Percentiles rank a stretch among this genome's conserved stretches.
Conservation (phyloP, 2,113 vertebrate genomes). For the Aphyosemion australe region DNA sequence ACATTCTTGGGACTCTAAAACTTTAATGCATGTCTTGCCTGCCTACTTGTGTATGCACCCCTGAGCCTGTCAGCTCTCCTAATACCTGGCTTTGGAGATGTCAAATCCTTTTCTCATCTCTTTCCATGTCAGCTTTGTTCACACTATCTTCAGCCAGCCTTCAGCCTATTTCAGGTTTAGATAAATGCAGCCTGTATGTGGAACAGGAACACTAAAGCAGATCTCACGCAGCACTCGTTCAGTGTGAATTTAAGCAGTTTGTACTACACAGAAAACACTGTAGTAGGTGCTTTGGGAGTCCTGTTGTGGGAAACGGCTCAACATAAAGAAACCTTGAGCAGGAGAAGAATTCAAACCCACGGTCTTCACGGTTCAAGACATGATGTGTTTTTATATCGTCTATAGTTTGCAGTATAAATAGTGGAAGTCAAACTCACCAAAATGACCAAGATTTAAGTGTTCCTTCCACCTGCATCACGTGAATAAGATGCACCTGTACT, state of each 20-base stretch:
- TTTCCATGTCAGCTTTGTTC: constrained; percentile 65
- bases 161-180: constrained; percentile 59
- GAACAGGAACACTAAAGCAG: constrained; percentile 22
- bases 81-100: constrained; percentile 73
- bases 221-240: constrained; percentile 23
- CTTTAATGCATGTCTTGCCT: constrained; percentile 65
- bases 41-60: constrained; percentile 68
- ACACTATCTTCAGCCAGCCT: constrained; percentile 54
- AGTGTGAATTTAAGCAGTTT: constrained; percentile 19
- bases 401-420: too few relatives aligned
- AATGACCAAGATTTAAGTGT: constrained; percentile 13
- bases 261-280: constrained; percentile 3
- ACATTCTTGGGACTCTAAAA: constrained; percentile 68
- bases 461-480: constrained; percentile 11
- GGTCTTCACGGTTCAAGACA: too few relatives aligned
- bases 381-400: too few relatives aligned
- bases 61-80: constrained; percentile 67
- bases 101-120: constrained; percentile 64
- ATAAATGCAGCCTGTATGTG: constrained; percentile 40
- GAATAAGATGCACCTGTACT: constrained; percentile 24
- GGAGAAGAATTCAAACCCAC: too few relatives aligned
- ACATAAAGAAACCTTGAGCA: neutral
- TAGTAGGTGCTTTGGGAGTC: constrained; percentile 10
- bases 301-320: constrained; percentile 22
- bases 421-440: constrained; percentile 40